Evolutionary conservation across 2,888 invertebrate genomes (phyloP), one percentile per base, ranked within the genome.

Genomic region (Lasiommata megera): DNA sequence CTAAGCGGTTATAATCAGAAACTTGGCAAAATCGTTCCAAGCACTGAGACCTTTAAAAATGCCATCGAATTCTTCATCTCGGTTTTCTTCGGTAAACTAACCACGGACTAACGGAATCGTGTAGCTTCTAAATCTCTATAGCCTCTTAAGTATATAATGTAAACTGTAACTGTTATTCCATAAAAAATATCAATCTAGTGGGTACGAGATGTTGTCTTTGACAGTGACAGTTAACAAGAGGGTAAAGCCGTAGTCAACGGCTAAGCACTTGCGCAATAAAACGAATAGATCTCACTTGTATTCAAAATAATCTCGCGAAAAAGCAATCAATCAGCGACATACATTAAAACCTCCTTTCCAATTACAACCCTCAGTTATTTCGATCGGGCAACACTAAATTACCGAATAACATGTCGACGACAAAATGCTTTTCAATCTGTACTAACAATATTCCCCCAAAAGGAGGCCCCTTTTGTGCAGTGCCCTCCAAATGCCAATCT

Each of bases 381-480:
- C 79, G 72, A 74, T 77, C 78, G 77, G 80, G 82, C 85, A 86
- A 86, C 88, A 88, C 88, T 86, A 88, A 88, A 88, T 88, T 87
- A 88, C 87, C 88, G 82, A 88, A 87, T 87, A 86, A 88, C 86
- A 87, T 88, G 85, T 85, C 77, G 82, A 84, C 83, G 88, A 89
- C 88, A 89, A 88, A 89, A 88, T 84, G 86, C 84, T 85, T 86
- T 88, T 88, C 87, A 88, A 86, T 85, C 84, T 76, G 69, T 70
- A 73, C 82, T 82, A 82, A 83, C 84, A 86, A 84, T 83, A 77
- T 83, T 76, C 80, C 79, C 76, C 75, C 69, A 72, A 77, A 75
- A 74, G 77, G 76, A 73, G 74, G 67, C 69, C 77, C 74, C 79
- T 80, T 82, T 84, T 80, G 78, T 80, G 74, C 67, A 66, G 68